A percentile compares a stretch with the other conserved stretches of the same genome.
These are phyloP conservation scores for Octodonta nipae DNA, from an alignment of 2,888 invertebrate genomes.

Conservation along the genomic window DNA sequence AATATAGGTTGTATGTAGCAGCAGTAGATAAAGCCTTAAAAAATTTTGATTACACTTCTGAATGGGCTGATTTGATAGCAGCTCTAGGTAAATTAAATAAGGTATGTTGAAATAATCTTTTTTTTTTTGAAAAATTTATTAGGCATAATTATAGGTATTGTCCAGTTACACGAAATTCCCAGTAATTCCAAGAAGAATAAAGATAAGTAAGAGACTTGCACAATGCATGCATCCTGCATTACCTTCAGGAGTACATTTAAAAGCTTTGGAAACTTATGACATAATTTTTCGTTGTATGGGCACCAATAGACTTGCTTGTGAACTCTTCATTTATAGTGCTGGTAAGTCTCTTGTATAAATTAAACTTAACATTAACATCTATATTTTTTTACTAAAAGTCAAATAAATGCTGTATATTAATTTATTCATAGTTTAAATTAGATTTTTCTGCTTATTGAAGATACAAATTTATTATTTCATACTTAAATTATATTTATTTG, in stretches of 20 bases:
- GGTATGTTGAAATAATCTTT: too few species aligned
- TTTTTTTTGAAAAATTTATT: too few species aligned
- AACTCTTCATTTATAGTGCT: conserved; percentile 71
- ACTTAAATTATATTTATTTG: too few species aligned
- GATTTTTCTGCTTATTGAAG: too few species aligned
- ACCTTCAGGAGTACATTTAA: conserved; percentile 82
- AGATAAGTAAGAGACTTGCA: conserved; percentile 78
- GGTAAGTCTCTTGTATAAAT: conserved; percentile 34
- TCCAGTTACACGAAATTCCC: conserved; percentile 67
- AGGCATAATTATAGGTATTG: conserved; percentile 58
- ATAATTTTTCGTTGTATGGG: conserved; percentile 83
- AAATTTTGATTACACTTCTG: conserved; percentile 84
- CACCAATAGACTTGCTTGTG: conserved; percentile 62
- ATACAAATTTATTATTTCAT: too few species aligned
- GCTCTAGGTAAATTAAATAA: conserved; percentile 81
- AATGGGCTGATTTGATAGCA: conserved; percentile 89
- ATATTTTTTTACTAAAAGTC: too few species aligned
- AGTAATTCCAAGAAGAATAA: conserved; percentile 72
- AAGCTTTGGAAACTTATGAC: conserved; percentile 82
- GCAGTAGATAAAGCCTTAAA: conserved; percentile 78
- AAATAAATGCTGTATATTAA: too few species aligned
- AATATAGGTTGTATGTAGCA: conserved; percentile 66
- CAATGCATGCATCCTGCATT: conserved; percentile 89
- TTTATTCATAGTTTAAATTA: too few species aligned
- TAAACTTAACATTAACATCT: too few species aligned